phyloP scores from a whole-genome alignment of 2,797 vertebrate species.

The Percopsis omiscomaycus region DNA sequence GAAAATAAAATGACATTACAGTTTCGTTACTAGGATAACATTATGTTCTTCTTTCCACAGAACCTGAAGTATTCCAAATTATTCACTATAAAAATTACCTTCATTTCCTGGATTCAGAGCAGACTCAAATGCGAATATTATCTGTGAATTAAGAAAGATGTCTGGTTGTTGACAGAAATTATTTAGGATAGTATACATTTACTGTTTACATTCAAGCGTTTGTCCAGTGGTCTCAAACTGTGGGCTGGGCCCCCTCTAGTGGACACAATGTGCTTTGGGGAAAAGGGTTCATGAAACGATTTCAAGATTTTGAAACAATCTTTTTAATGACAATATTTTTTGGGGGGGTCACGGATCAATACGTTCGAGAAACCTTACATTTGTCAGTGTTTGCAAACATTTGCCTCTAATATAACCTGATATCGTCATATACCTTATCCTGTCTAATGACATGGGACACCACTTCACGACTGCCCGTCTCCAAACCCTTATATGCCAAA shows the following conservation, averaged over 20 bases:
- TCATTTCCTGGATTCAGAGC: slow-evolving; percentile 81
- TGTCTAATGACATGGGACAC: slow-evolving; percentile 81
- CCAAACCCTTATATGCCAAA: slow-evolving; percentile 81
- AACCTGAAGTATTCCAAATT: not conserved
- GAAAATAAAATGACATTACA: not conserved
- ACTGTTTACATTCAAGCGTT: not conserved
- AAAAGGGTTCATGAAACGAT: no score
- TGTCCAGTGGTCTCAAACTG: not conserved
- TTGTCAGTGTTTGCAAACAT: not conserved
- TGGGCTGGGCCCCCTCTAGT: no score
- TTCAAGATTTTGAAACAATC: no score
- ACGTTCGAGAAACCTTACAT: not conserved
- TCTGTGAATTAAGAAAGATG: slow-evolving; percentile 58
- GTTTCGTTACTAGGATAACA: not conserved
- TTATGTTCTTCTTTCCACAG: no score
- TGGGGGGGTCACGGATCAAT: no score
- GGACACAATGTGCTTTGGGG: no score
- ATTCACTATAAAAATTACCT: slow-evolving; percentile 53
- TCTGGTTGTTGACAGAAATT: slow-evolving; percentile 12
- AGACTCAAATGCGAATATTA: slow-evolving; percentile 78
- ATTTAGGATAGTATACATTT: not conserved
- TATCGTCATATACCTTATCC: slow-evolving; percentile 71
- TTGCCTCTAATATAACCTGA: not conserved
- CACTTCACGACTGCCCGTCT: slow-evolving; percentile 79
- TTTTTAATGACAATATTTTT: no score